These are phyloP conservation scores for Botia almorhae DNA, from an alignment of 2,797 vertebrate species.

Conservation along the genomic window DNA sequence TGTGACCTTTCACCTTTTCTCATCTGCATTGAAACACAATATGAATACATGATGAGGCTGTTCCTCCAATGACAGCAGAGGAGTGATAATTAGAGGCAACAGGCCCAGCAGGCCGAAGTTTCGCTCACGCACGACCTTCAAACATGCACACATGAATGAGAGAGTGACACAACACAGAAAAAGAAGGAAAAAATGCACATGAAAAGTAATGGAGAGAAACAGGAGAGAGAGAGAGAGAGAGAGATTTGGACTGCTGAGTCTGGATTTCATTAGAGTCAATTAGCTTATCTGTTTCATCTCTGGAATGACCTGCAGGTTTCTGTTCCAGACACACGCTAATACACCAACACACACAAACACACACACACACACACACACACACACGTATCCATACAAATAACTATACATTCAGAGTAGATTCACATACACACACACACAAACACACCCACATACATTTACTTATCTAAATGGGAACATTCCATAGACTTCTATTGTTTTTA, in stretches of 20 bases:
- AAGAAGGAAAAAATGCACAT: constrained; percentile 42
- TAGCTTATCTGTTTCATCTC: constrained; percentile 99
- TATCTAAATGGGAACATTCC: no score
- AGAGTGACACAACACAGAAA: constrained; percentile 20
- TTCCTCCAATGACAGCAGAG: constrained; percentile 59
- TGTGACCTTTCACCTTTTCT: constrained; percentile 51
- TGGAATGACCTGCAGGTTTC: constrained; percentile 85
- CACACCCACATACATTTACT: constrained; percentile 1
- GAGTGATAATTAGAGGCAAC: constrained; percentile 54
- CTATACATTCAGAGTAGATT: no score
- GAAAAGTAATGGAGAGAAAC: constrained; percentile 14
- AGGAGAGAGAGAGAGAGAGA: constrained; percentile 69
- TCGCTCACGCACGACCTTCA: constrained; percentile 46
- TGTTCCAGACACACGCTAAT: constrained; percentile 58
- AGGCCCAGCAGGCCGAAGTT: constrained; percentile 50
- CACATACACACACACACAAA: not conserved
- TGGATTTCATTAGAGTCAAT: constrained; percentile 99
- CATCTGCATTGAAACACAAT: constrained; percentile 41
- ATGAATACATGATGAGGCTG: constrained; percentile 58
- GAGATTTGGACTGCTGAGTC: constrained; percentile 80
- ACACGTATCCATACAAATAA: not conserved
- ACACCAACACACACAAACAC: constrained; percentile 50
- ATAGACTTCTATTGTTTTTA: no score
- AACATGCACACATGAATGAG: constrained; percentile 51
- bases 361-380: constrained; percentile 56